These are phyloP conservation scores for Nibea albiflora DNA, from an alignment of 2,113 vertebrate genomes.

Conservation along the genomic window DNA sequence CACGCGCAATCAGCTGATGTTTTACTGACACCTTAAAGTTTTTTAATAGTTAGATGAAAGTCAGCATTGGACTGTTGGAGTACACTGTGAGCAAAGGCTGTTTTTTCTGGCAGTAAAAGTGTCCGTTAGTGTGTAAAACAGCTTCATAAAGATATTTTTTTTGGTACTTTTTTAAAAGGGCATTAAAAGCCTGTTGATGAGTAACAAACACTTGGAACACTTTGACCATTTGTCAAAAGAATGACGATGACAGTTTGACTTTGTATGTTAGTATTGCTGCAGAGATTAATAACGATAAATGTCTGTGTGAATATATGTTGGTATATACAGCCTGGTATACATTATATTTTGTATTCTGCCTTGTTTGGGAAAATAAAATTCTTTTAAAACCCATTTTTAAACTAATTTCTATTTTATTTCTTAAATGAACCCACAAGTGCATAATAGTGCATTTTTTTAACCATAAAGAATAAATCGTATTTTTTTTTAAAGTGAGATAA, in stretches of 20 bases:
- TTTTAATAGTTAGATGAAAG: not conserved
- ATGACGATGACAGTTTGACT: not conserved
- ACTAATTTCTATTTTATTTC: no score
- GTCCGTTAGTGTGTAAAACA: not conserved
- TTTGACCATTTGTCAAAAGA: not conserved
- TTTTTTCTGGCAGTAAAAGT: no score
- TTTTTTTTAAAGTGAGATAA: no score
- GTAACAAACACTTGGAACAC: not conserved
- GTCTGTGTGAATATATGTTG: not conserved
- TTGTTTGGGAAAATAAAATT: not conserved
- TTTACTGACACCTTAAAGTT: not conserved
- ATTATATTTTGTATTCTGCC: conserved; percentile 12
- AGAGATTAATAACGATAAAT: not conserved
- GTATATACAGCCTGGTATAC: not conserved
- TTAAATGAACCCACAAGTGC: no score
- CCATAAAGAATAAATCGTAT: no score
- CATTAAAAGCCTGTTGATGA: not conserved
- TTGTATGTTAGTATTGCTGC: not conserved
- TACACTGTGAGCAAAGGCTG: no score
- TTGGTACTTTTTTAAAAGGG: not conserved
- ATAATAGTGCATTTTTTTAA: no score
- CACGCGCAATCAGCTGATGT: not conserved
- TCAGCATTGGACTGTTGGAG: not conserved
- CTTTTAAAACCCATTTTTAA: no score
- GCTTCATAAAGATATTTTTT: not conserved